phyloP scores from a whole-genome alignment of 2,113 vertebrate genomes.

The Silurus asotus region DNA sequence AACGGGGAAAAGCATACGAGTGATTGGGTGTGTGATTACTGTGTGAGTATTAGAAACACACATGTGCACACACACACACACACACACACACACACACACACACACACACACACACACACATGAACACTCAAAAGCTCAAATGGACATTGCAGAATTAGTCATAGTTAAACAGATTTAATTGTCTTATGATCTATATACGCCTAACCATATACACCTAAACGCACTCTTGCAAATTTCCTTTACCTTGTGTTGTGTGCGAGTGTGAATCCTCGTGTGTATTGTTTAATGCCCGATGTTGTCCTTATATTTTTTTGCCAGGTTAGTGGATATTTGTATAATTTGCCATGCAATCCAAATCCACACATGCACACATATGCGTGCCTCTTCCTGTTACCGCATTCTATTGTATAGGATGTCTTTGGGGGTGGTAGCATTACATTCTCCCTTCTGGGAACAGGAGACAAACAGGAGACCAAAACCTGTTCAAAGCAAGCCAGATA shows the following conservation, averaged over 20 bases:
- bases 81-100: background rate
- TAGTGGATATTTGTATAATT: background rate
- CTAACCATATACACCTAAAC: background rate
- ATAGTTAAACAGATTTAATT: background rate
- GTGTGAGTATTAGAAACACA: background rate
- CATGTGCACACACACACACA: background rate
- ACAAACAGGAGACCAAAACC: too few relatives aligned
- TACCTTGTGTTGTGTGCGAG: background rate
- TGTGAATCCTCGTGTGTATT: background rate
- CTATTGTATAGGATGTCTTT: too few relatives aligned
- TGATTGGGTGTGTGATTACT: conserved; percentile 35
- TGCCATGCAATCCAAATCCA: background rate
- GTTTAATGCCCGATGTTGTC: background rate
- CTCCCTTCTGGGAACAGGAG: too few relatives aligned
- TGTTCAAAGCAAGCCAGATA: too few relatives aligned
- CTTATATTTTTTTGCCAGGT: background rate
- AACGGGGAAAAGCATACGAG: conserved; percentile 6
- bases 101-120: background rate
- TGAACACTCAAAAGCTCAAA: background rate
- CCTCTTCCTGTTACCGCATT: too few relatives aligned
- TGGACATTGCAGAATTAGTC: background rate
- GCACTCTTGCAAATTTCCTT: background rate
- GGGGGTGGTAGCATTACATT: too few relatives aligned
- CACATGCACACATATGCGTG: background rate
- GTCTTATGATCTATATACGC: background rate